A percentile compares a stretch with the other conserved stretches of the same genome.
Conservation (phyloP, 2,113 vertebrate genomes). For the Hyperopisus bebe region DNA sequence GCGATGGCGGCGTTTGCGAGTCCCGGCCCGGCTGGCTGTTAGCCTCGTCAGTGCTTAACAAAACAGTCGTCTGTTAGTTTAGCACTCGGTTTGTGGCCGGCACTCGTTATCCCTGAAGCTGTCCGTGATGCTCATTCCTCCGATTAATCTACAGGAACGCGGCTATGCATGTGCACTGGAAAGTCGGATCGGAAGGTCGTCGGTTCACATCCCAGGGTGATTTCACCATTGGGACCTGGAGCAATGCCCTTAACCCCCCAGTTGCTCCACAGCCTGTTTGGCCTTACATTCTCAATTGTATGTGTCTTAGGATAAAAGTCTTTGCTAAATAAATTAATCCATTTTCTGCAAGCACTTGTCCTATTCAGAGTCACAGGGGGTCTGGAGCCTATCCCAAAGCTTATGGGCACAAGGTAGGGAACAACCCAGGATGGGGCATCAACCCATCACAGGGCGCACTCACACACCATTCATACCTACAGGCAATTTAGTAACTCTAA, state of each 20-base stretch:
- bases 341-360: background rate
- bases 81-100: background rate
- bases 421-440: background rate
- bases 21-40: conserved; percentile 32
- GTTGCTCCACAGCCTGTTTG: background rate
- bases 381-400: background rate
- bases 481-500: background rate
- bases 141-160: background rate
- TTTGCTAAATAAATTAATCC: background rate
- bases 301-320: background rate
- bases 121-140: background rate
- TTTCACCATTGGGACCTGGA: background rate
- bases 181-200: background rate
- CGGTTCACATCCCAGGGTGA: background rate
- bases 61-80: background rate
- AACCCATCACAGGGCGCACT: background rate
- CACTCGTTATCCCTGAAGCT: background rate
- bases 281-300: background rate
- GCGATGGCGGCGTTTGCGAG: conserved; percentile 1
- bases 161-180: background rate
- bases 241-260: background rate
- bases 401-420: background rate
- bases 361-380: background rate
- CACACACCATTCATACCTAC: background rate
- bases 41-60: background rate